Conservation (phyloP, 1,140 invertebrate genomes). For the Sycophila sp. region DNA sequence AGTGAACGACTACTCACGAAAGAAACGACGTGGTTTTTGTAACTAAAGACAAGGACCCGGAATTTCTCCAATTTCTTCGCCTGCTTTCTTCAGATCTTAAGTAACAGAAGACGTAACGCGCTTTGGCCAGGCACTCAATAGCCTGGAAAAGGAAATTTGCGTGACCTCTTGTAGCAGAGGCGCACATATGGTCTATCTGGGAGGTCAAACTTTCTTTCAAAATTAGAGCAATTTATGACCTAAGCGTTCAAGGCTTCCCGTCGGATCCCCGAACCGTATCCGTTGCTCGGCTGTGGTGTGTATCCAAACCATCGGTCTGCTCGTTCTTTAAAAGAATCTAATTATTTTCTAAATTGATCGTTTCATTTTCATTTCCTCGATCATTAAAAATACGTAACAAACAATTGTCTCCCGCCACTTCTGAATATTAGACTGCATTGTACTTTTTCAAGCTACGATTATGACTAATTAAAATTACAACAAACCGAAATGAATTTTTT, state of each 20-base stretch:
- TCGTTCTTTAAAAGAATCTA: neutral
- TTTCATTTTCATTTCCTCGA: neutral
- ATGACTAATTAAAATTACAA: too few relatives aligned
- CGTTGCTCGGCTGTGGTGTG: constrained; percentile 30
- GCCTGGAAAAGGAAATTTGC: constrained; percentile 47
- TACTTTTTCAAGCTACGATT: too few relatives aligned
- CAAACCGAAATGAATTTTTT: too few relatives aligned
- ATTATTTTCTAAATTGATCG: neutral
- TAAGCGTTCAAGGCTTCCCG: constrained; percentile 42
- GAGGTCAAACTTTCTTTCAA: constrained; percentile 52
- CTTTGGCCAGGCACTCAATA: neutral
- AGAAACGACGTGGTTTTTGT: constrained; percentile 8
- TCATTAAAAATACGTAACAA: too few relatives aligned
- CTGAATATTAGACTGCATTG: too few relatives aligned
- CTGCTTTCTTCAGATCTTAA: constrained; percentile 27
- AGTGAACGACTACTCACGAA: neutral
- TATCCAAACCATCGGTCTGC: too few relatives aligned
- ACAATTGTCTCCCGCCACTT: too few relatives aligned
- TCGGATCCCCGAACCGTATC: constrained; percentile 38
- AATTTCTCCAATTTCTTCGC: constrained; percentile 33
- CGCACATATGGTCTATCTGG: constrained; percentile 30
- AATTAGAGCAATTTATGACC: constrained; percentile 64
- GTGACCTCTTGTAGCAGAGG: constrained; percentile 41
- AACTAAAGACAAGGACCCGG: neutral
- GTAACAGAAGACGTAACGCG: constrained; percentile 2